A percentile compares a stretch with the other conserved stretches of the same genome.
These are phyloP conservation scores for Melanotaenia duboulayi DNA, from an alignment of 2,113 vertebrate species.

Conservation along the genomic window DNA sequence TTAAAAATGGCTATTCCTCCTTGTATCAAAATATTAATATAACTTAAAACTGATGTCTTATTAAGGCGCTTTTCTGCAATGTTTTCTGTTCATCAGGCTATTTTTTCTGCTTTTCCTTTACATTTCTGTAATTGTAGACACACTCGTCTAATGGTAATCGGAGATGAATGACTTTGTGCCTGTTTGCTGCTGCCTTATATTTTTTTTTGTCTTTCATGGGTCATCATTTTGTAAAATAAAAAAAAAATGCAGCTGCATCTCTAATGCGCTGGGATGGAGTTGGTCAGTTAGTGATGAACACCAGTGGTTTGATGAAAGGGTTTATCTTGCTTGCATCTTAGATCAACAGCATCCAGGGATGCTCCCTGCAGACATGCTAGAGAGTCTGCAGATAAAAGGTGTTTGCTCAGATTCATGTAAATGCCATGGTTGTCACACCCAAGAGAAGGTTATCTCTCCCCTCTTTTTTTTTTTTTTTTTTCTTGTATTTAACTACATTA, in stretches of 20 bases:
- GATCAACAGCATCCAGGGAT: conserved; percentile 73
- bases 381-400: conserved; percentile 70
- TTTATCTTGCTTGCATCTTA: conserved; percentile 74
- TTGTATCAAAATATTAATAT: background rate
- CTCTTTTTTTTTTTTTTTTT: conserved; percentile 7
- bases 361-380: conserved; percentile 56
- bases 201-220: background rate
- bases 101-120: too few species aligned
- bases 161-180: too few species aligned
- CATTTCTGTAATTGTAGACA: too few species aligned
- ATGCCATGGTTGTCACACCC: conserved; percentile 76
- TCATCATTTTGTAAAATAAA: background rate
- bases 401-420: conserved; percentile 78
- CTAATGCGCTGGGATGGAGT: background rate
- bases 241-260: background rate
- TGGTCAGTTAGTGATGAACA: conserved; percentile 7
- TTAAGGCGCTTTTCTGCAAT: too few species aligned
- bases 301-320: conserved; percentile 23
- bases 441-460: conserved; percentile 53
- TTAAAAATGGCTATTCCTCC: background rate
- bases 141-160: too few species aligned
- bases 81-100: too few species aligned
- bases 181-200: too few species aligned
- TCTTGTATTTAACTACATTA: conserved; percentile 55
- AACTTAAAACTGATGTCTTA: too few species aligned